Base-by-base conservation (phyloP, 2,113 vertebrate species). In the Sminthopsis crassicaudata region DNA sequence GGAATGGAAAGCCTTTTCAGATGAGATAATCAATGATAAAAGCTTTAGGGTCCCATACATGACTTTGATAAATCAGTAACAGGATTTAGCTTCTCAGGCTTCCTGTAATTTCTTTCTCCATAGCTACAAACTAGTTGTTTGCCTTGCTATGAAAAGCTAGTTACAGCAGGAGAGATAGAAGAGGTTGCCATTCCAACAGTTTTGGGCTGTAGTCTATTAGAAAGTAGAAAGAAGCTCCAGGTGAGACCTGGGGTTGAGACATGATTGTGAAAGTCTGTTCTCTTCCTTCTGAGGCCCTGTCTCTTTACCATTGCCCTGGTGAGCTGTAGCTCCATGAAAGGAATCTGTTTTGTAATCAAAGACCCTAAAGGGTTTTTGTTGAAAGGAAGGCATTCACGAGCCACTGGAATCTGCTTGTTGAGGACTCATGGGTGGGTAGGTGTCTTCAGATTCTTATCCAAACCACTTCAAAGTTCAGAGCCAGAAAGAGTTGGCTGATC, bases 381-480 rank as follows among this genome's bases (percentile, higher is more conserved):
- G 67, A 42, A 42, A 67, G 42, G 88, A 54, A 94, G 88, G 52
- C 57, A 93, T 57, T 53, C 53, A 19, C 54, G 46, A 46, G 88
- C 90, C 92, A n/a, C 91, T 94, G 50, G 51, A 48, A 48, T 94
- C 67, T 94, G 25, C 93, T 52, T 90, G 46, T 90, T 93, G 52
- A 89, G 30, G 94, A 54, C 53, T 89, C 25, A 51, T 55, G 6
- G 8, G 24, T 42, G 89, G n/a, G 46, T 27, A 46, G 5, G 2
- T 52, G 91, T 93, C 51, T 88, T 90, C 27, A 0, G 52, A 60
- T 1, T 92, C 92, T 50, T 55, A 25, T 60, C 90, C 95, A 46
- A 53, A 25, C 25, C 51, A 8, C 94, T 92, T 26, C 0, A 26
- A 94, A 89, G 46, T 54, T 76, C 0, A 36, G 84, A 54, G 9